These are phyloP conservation scores for Centruroides vittatus DNA, from an alignment of 1,140 invertebrate genomes.

Conservation along the genomic window DNA sequence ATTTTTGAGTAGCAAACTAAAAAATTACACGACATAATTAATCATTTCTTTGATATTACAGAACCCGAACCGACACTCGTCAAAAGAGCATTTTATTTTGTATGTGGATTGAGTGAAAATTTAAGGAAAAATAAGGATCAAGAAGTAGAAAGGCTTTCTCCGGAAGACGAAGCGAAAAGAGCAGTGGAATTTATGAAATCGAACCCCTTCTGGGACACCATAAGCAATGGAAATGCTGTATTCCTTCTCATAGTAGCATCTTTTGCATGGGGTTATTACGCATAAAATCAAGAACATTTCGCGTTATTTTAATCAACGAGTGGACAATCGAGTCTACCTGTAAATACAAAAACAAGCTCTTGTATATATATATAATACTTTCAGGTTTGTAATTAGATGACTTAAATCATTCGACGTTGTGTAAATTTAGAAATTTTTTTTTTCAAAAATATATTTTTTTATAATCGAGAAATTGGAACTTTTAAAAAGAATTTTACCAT, in stretches of 20 bases:
- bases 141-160: not conserved
- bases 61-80: not conserved
- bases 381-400: too few relatives aligned
- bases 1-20: not conserved
- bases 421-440: too few relatives aligned
- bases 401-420: too few relatives aligned
- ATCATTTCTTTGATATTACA: not conserved
- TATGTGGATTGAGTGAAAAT: slow-evolving; percentile 7
- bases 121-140: not conserved
- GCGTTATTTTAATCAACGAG: too few relatives aligned
- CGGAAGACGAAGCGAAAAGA: slow-evolving; percentile 14
- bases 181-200: slow-evolving; percentile 15
- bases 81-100: slow-evolving; percentile 10
- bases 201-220: slow-evolving; percentile 12
- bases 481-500: too few relatives aligned
- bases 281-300: not conserved
- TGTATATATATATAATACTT: too few relatives aligned
- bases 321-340: too few relatives aligned
- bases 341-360: too few relatives aligned
- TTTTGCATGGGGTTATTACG: slow-evolving; percentile 19
- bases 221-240: slow-evolving; percentile 14
- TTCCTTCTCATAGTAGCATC: slow-evolving; percentile 8
- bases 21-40: not conserved
- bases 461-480: too few relatives aligned
- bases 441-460: too few relatives aligned